Percentiles rank a stretch among this genome's conserved stretches.
These are phyloP conservation scores for Physocephala rufipes DNA, from an alignment of 2,888 invertebrate genomes.

Conservation along the genomic window DNA sequence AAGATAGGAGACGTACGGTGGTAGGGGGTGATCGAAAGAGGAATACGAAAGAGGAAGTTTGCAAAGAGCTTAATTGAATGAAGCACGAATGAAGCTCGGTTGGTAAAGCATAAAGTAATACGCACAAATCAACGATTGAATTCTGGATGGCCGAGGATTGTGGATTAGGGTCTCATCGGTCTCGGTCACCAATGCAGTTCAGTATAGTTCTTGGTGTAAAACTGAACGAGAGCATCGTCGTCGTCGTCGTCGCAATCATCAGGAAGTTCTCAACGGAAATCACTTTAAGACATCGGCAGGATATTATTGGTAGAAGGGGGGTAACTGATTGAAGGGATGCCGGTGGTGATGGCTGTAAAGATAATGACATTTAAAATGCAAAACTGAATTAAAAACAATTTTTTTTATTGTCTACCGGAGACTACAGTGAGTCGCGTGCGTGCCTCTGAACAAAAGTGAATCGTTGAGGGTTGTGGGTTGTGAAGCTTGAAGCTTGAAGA, in stretches of 20 bases:
- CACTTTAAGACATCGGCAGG: too few relatives aligned
- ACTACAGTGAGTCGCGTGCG: not conserved
- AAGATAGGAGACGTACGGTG: not conserved
- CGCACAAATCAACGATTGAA: constrained; percentile 13
- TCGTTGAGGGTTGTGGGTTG: not conserved
- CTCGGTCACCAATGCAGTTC: constrained; percentile 30
- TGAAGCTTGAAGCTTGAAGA: not conserved
- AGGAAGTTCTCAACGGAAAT: not conserved
- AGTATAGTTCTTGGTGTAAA: constrained; percentile 28
- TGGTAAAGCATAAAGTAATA: not conserved
- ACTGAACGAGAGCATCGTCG: constrained; percentile 2
- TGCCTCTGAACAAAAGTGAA: not conserved
- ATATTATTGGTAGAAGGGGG: too few relatives aligned
- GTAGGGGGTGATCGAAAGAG: not conserved
- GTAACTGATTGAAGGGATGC: not conserved
- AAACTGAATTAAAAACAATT: not conserved
- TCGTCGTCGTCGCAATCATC: not conserved
- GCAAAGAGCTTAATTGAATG: constrained; percentile 9
- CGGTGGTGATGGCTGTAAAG: constrained; percentile 2
- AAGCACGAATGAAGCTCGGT: constrained; percentile 19
- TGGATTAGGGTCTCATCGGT: constrained; percentile 25
- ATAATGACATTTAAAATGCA: not conserved
- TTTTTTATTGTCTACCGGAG: not conserved
- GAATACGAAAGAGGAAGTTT: not conserved
- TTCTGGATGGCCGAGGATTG: constrained; percentile 12